These are phyloP conservation scores for Idaea aversata DNA, from an alignment of 2,888 invertebrate species.

Conservation along the genomic window DNA sequence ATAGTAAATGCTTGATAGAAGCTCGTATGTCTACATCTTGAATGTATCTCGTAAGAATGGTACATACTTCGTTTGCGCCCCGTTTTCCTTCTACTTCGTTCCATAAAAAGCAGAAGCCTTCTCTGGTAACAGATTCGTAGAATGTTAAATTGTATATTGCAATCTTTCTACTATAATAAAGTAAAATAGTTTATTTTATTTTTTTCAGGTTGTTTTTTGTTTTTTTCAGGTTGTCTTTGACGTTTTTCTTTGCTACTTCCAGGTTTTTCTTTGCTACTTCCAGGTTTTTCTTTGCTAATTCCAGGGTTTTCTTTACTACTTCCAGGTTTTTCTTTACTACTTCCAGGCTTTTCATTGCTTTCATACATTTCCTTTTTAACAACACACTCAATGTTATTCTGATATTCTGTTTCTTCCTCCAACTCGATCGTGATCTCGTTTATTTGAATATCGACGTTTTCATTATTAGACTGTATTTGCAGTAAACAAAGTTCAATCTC, in stretches of 20 bases:
- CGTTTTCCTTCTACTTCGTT: conserved; percentile 36
- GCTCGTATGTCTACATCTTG: conserved; percentile 27
- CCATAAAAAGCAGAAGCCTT: conserved; percentile 23
- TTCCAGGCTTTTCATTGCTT: neutral
- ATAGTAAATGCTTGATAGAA: conserved; percentile 10
- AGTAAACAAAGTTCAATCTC: no score
- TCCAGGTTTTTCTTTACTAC: neutral
- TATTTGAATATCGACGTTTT: conserved; percentile 5
- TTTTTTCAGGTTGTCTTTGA: no score
- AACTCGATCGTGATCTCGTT: neutral
- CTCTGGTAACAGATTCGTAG: conserved; percentile 8
- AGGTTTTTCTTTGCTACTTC: neutral
- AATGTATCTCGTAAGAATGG: conserved; percentile 25
- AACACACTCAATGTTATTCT: neutral
- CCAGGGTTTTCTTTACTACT: neutral
- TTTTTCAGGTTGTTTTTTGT: no score
- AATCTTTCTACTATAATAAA: neutral
- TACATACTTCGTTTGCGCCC: conserved; percentile 36
- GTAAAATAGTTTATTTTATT: neutral
- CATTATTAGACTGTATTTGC: conserved; percentile 2
- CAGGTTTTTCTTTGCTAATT: neutral
- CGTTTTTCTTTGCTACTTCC: neutral
- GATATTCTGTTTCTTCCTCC: neutral
- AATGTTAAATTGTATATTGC: neutral
- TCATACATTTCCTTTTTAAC: no score